Evolutionary conservation across 2,113 vertebrate genomes (phyloP), one percentile per base, ranked within the genome.

Genomic region (Caranx ignobilis): DNA sequence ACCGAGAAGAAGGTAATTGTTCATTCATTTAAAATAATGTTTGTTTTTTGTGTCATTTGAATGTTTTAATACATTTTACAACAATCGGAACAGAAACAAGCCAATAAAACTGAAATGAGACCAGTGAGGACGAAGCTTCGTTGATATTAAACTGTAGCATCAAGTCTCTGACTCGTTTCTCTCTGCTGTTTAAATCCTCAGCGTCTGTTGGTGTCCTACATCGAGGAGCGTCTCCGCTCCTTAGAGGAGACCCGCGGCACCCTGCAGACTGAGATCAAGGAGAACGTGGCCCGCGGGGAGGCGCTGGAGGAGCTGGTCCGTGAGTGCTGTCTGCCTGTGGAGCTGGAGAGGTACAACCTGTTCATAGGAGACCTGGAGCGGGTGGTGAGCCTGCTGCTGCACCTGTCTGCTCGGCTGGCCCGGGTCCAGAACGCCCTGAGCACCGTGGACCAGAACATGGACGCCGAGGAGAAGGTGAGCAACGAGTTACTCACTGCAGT

Each of bases 291-390:
- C 61, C 43, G 64, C 0, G 93, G 95, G 0, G 52, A 77, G 16
- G 85, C 89, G 6, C 89, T 98, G 79, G 89, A 96, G 89, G 88
- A 80, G 0, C 43, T 77, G 10, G 94, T 98, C 16, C 45, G 47
- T 5, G 91, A 87, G 0, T 35, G 91, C 32, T 99, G 97, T 90
- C 77, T 90, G 3, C 94, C 97, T 0, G 87, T 94, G 0, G 97
- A 99, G 77, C 90, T 95, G 4, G 95, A 99, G 88, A 91, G 96
- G 18, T 98, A 98, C 93, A 32, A 75, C 67, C 93, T 96, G 77
- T 98, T 99, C 92, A 94, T 98, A 0, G 96, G 94, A 0, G 97
- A 99, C 92, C 88, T 99, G 88, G 97, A 99, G 93, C 96, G 97
- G 5, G 98, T 99, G 15, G 91, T 99, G 50, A 98, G 89, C 88